Percentiles rank a stretch among this genome's conserved stretches.
Evolutionary conservation across 2,113 vertebrate species (phyloP).

Genomic region (Orthonyx spaldingii): DNA sequence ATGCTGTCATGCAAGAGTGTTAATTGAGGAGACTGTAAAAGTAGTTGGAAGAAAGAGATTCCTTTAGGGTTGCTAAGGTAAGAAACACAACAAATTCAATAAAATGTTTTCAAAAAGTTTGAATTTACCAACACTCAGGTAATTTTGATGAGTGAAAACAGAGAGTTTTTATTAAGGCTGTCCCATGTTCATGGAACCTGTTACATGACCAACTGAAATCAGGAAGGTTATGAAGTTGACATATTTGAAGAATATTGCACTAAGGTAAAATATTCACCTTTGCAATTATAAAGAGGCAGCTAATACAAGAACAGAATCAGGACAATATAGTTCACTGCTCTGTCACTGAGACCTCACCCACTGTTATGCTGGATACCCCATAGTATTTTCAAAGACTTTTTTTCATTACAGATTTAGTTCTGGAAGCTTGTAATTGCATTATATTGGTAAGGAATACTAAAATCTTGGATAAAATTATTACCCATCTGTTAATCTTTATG

Average conservation of each 20-base stretch:
- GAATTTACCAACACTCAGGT: not conserved
- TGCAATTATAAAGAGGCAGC: not conserved
- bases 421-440: not conserved
- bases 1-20: not conserved
- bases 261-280: not conserved
- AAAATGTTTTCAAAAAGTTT: not conserved
- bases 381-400: not conserved
- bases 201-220: not conserved
- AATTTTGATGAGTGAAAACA: not conserved
- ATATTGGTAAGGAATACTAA: not conserved
- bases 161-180: not conserved
- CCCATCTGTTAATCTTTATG: not conserved
- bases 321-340: not conserved
- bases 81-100: not conserved
- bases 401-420: not conserved
- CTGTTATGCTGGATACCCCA: not conserved
- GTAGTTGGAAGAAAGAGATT: not conserved
- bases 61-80: not conserved
- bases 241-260: not conserved
- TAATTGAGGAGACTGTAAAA: not conserved
- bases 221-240: not conserved
- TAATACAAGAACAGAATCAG: not conserved
- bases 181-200: not conserved
- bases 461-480: not conserved
- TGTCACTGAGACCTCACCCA: not conserved